phyloP scores from a whole-genome alignment of 2,113 vertebrate species.

The Sialia sialis region DNA sequence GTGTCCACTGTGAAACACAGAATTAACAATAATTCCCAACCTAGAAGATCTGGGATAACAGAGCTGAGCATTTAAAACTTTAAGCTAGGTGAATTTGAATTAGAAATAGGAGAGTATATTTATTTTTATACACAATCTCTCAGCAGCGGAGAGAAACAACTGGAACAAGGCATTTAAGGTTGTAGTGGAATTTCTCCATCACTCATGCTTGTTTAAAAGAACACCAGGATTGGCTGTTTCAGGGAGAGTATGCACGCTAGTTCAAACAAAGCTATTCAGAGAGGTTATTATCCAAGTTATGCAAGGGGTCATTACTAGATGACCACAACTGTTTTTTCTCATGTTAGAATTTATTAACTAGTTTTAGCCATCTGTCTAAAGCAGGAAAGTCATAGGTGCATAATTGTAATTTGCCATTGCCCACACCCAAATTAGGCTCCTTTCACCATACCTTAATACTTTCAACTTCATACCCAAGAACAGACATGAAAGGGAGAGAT shows the following conservation, averaged over 20 bases:
- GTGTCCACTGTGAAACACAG: neutral
- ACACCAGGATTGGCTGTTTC: neutral
- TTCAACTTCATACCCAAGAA: neutral
- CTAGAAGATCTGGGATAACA: neutral
- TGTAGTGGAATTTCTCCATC: conserved; percentile 44
- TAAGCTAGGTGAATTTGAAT: neutral
- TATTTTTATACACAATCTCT: neutral
- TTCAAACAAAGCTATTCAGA: conserved; percentile 54
- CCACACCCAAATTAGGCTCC: neutral
- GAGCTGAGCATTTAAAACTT: neutral
- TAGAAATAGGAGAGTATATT: neutral
- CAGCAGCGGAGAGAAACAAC: neutral
- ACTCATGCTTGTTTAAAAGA: conserved; percentile 32
- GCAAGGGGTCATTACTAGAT: conserved; percentile 57
- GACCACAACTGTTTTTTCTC: conserved; percentile 59
- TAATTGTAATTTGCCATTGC: neutral
- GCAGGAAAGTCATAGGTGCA: conserved; percentile 1
- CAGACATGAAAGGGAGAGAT: conserved; percentile 24
- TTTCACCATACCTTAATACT: conserved; percentile 14
- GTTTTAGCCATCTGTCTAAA: neutral
- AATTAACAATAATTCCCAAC: neutral
- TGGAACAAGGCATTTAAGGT: neutral
- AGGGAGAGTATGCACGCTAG: conserved; percentile 11
- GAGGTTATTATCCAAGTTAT: conserved; percentile 37
- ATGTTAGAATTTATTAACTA: conserved; percentile 49